Evolutionary conservation across 2,888 invertebrate genomes (phyloP).

Genomic region (Polyploca ridens): DNA sequence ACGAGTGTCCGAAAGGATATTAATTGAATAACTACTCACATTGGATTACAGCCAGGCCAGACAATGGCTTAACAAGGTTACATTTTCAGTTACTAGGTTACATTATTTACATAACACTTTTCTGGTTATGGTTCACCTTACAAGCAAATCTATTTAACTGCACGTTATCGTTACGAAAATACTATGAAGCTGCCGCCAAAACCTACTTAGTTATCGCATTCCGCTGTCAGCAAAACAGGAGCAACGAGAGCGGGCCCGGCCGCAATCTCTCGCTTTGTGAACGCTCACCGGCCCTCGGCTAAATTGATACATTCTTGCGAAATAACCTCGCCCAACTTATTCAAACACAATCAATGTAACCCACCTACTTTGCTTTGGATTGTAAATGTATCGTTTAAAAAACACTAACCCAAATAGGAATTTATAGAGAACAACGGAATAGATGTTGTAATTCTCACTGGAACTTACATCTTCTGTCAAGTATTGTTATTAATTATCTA

Average conservation of each 20-base stretch:
- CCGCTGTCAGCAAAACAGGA: conserved; percentile 76
- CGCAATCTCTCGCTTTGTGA: conserved; percentile 72
- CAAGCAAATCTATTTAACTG: conserved; percentile 54
- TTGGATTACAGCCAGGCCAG: too few species aligned
- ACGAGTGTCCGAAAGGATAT: too few species aligned
- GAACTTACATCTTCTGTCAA: neutral
- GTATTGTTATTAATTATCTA: neutral
- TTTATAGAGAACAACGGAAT: neutral
- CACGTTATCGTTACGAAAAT: conserved; percentile 66
- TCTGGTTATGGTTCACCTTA: conserved; percentile 43
- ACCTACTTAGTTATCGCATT: conserved; percentile 78
- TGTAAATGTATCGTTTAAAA: conserved; percentile 47
- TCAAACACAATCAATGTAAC: conserved; percentile 65
- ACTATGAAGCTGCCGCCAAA: conserved; percentile 62
- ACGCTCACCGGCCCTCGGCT: conserved; percentile 71
- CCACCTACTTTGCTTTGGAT: conserved; percentile 35
- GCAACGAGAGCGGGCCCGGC: conserved; percentile 60
- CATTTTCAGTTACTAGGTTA: too few species aligned
- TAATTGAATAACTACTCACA: too few species aligned
- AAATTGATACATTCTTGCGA: conserved; percentile 81
- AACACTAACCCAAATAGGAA: conserved; percentile 12
- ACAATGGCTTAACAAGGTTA: too few species aligned
- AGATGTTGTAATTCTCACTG: neutral
- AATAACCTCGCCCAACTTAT: conserved; percentile 80
- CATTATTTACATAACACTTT: conserved; percentile 30